These are phyloP conservation scores for Macrotis lagotis DNA, from an alignment of 2,113 vertebrate species.

Conservation along the genomic window DNA sequence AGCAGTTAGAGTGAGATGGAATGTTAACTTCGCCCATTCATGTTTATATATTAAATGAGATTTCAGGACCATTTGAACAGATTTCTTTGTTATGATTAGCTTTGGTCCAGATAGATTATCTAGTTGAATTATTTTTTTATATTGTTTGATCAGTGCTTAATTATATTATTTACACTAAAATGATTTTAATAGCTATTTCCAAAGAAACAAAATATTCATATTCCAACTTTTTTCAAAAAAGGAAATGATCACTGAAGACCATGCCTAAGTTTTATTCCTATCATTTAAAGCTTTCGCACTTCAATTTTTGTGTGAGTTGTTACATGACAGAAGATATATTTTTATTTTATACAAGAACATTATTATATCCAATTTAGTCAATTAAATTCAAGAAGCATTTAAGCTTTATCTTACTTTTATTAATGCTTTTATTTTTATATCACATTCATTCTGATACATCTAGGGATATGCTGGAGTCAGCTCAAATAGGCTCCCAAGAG, in stretches of 20 bases:
- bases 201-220: conserved; percentile 52
- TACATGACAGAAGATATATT: background rate
- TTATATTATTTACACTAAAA: conserved; percentile 40
- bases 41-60: conserved; percentile 72
- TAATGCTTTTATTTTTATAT: background rate
- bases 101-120: conserved; percentile 74
- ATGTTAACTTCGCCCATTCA: conserved; percentile 54
- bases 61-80: conserved; percentile 74
- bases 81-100: conserved; percentile 77
- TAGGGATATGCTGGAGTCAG: background rate
- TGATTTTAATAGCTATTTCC: conserved; percentile 23
- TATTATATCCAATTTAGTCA: background rate
- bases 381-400: background rate
- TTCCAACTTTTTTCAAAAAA: background rate
- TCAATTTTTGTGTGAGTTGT: background rate
- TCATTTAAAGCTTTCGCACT: background rate
- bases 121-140: conserved; percentile 66
- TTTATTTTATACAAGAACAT: background rate
- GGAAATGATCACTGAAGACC: background rate
- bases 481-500: background rate
- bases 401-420: background rate
- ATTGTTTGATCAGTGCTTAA: conserved; percentile 65
- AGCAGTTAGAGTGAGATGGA: conserved; percentile 61
- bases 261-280: background rate
- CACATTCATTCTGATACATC: background rate